Evolutionary conservation across 2,797 vertebrate species (phyloP).

Genomic region (Pelodytes ibericus): DNA sequence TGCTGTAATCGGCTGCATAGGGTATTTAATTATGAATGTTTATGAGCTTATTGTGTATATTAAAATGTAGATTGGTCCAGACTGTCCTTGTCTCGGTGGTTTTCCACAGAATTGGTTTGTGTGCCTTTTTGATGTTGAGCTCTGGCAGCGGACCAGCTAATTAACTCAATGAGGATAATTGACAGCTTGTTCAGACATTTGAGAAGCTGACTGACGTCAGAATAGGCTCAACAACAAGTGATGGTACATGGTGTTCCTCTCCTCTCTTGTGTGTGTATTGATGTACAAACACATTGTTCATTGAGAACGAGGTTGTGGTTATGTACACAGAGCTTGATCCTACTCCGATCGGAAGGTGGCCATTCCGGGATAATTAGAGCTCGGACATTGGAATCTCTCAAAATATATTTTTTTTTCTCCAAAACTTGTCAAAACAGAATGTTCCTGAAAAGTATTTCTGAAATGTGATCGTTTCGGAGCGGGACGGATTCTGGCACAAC

Average conservation of each 20-base stretch:
- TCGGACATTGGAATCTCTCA: no score
- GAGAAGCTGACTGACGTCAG: slow-evolving; percentile 33
- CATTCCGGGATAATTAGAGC: no score
- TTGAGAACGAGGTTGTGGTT: no score
- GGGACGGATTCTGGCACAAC: no score
- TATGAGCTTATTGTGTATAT: neutral
- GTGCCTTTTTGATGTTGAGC: neutral
- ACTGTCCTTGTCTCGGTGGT: neutral
- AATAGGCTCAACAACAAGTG: slow-evolving; percentile 9
- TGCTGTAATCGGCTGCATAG: no score
- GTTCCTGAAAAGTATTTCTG: no score
- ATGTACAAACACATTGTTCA: slow-evolving; percentile 6
- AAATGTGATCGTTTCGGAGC: no score
- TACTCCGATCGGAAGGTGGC: no score
- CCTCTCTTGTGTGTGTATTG: slow-evolving; percentile 13
- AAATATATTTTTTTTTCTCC: no score
- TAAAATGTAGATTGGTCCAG: neutral
- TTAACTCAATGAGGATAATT: slow-evolving; percentile 47
- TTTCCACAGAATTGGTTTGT: neutral
- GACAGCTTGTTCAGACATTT: slow-evolving; percentile 37
- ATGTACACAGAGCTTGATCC: no score
- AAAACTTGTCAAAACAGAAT: no score
- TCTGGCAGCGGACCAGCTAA: slow-evolving; percentile 13
- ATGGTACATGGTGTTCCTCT: slow-evolving; percentile 34
- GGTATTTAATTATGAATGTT: neutral